phyloP scores from a whole-genome alignment of 1,140 invertebrate genomes.

The Dryas iulia region DNA sequence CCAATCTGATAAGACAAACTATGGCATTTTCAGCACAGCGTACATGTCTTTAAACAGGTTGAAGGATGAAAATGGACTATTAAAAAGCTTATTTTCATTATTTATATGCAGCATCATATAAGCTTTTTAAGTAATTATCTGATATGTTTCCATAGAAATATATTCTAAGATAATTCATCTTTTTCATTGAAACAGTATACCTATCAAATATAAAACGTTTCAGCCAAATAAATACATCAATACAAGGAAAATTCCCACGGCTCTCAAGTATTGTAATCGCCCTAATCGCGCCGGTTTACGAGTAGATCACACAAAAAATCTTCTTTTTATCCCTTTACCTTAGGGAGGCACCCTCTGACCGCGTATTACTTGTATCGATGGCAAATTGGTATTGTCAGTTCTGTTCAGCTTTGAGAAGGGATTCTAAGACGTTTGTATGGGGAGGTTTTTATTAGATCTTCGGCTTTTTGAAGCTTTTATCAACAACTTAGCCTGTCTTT shows the following conservation, averaged over 20 bases:
- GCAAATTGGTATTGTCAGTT: slow-evolving; percentile 64
- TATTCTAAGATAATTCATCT: too few species aligned
- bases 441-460: slow-evolving; percentile 45
- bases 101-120: too few species aligned
- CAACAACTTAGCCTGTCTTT: neutral
- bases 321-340: slow-evolving; percentile 69
- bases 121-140: too few species aligned
- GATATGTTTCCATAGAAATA: too few species aligned
- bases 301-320: slow-evolving; percentile 64
- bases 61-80: too few species aligned
- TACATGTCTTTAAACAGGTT: too few species aligned
- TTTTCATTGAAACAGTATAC: neutral
- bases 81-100: too few species aligned
- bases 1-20: too few species aligned
- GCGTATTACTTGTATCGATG: slow-evolving; percentile 69
- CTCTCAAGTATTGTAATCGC: slow-evolving; percentile 53
- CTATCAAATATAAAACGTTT: too few species aligned
- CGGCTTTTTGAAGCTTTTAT: slow-evolving; percentile 34
- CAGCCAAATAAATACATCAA: neutral
- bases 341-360: slow-evolving; percentile 43
- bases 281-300: slow-evolving; percentile 56
- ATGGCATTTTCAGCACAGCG: too few species aligned
- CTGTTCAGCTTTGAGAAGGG: slow-evolving; percentile 41
- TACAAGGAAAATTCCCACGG: slow-evolving; percentile 50
- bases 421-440: slow-evolving; percentile 45